Evolutionary conservation across 2,797 vertebrate genomes (phyloP).

Genomic region (Scolopax bukidnonensis): DNA sequence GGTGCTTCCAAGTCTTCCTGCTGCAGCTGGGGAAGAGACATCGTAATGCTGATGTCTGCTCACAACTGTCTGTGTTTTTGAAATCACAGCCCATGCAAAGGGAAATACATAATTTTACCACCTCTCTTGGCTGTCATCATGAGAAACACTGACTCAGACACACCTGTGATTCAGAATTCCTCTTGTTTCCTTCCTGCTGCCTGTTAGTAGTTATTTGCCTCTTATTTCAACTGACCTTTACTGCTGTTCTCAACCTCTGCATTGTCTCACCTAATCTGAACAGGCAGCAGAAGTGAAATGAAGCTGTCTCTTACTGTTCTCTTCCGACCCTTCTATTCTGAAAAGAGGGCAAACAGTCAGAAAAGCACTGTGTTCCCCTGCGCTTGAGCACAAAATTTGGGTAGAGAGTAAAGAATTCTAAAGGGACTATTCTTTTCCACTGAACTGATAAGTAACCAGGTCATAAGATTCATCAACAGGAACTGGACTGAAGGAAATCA

Average conservation of each 20-base stretch:
- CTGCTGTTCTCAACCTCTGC: neutral
- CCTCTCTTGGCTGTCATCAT: neutral
- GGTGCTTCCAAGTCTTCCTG: neutral
- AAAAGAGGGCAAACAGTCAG: neutral
- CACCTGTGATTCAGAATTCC: slow-evolving; percentile 55
- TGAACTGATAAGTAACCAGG: neutral
- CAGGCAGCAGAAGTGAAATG: neutral
- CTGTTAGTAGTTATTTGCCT: neutral
- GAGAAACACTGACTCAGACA: slow-evolving; percentile 27
- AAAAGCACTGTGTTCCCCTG: neutral
- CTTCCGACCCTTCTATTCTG: neutral
- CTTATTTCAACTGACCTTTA: slow-evolving; percentile 4
- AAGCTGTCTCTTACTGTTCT: slow-evolving; percentile 1
- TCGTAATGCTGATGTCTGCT: neutral
- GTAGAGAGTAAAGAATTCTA: neutral
- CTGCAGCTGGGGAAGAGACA: neutral
- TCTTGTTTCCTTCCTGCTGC: slow-evolving; percentile 27
- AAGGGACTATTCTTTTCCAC: neutral
- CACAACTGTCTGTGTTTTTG: neutral
- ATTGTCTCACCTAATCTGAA: neutral
- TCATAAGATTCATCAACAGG: neutral
- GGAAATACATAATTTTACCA: neutral
- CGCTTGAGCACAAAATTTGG: neutral
- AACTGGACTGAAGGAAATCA: slow-evolving; percentile 11
- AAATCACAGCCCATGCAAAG: neutral